Base-by-base conservation (phyloP, 1,140 invertebrate genomes). In the Nasonia longicornis region DNA sequence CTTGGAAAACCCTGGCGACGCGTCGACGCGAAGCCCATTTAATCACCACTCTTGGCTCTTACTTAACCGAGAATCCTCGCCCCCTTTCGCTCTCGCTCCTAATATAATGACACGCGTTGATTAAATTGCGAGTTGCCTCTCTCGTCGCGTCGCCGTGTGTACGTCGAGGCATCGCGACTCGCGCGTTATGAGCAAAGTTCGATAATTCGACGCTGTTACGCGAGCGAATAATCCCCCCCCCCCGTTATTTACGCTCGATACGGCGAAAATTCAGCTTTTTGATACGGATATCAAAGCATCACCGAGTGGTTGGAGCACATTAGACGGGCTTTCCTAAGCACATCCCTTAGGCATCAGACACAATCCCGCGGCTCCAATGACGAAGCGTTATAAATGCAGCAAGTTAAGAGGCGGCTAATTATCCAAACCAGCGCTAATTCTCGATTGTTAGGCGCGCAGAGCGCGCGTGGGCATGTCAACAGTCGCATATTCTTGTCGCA, bases 21-120 rank as follows among this genome's bases (percentile, higher is more conserved):
- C 63, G 52, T n/a, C 52, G 52, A 8, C 66, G 6, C 74, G 63
- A 76, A 8, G n/a, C 63, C 14, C 12, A 52, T 69, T 75, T 79
- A 79, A 79, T 71, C 52, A 29, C 69, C 69, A 64, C 45, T 79
- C 52, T 72, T 72, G 52, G 63, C 70, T 72, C 52, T 22, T 38
- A 71, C 45, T 71, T 78, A 78, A 78, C 14, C 20, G 20, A 35
- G 64, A n/a, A 78, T 78, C 45, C 67, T 16, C 26, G 42, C 26
- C 29, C 22, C 77, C 38, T 67, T 31, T 29, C 22, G 12, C 66
- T 67, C 29, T 67, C 29, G 22, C 16, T 31, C 66, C 66, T 42
- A 58, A 58, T 58, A 79, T 79, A 79, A 79, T 73, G 69, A 73
- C 52, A 22, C 26, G 35, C 77, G 26, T 26, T 79, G 35, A 79